Percentiles rank a stretch among this genome's conserved stretches.
Evolutionary conservation across 2,888 invertebrate species (phyloP).

Genomic region (Macrosiphum euphorbiae): DNA sequence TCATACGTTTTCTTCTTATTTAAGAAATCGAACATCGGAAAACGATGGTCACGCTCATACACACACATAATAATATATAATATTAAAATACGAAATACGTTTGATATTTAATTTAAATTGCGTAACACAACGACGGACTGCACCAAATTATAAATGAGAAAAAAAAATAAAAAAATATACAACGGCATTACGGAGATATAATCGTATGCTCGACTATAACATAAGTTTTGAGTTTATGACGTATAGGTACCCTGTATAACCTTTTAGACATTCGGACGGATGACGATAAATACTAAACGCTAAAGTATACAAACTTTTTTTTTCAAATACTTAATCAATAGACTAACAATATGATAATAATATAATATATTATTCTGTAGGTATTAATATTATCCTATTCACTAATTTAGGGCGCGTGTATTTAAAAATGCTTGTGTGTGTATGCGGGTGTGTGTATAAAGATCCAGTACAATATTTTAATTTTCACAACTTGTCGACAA

Average conservation of each 20-base stretch:
- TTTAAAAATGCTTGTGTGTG: not conserved
- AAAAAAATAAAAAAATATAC: not conserved
- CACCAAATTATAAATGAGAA: not conserved
- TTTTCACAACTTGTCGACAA: constrained; percentile 88
- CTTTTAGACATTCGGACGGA: constrained; percentile 19
- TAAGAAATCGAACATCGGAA: not conserved
- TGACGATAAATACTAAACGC: constrained; percentile 34
- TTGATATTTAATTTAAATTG: not conserved
- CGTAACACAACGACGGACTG: not conserved
- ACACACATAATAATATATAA: not conserved
- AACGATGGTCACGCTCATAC: not conserved
- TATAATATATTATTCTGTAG: not conserved
- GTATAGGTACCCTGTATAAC: constrained; percentile 13
- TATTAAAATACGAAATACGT: not conserved
- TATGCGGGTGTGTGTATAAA: not conserved
- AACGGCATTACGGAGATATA: not conserved
- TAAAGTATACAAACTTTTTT: constrained; percentile 21
- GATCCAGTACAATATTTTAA: not conserved
- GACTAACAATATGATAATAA: not conserved
- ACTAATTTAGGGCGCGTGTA: constrained; percentile 4
- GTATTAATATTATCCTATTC: not conserved
- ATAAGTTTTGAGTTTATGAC: not conserved
- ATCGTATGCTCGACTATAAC: not conserved
- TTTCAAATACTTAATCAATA: not conserved
- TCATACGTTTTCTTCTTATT: not conserved